Evolutionary conservation across 2,113 vertebrate species (phyloP).

Genomic region (Tinamus guttatus): DNA sequence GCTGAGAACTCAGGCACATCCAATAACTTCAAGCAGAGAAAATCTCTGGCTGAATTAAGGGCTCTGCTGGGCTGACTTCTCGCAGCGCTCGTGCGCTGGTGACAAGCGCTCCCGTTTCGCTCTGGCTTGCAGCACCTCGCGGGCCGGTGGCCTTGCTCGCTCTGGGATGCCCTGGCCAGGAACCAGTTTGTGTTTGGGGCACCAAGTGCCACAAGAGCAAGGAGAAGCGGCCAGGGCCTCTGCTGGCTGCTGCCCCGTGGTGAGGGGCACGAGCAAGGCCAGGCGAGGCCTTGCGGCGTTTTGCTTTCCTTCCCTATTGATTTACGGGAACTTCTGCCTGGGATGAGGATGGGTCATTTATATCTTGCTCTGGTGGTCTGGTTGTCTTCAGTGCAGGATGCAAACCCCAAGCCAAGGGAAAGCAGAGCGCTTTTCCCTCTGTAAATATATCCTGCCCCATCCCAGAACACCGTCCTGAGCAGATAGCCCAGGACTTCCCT

Average conservation of each 20-base stretch:
- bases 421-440: neutral
- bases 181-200: neutral
- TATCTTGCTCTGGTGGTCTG: neutral
- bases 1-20: slow-evolving; percentile 50
- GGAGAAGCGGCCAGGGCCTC: neutral
- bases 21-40: slow-evolving; percentile 60
- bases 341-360: neutral
- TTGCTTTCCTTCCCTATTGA: neutral
- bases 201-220: neutral
- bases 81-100: neutral
- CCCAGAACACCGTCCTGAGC: neutral
- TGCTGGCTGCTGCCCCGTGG: no score
- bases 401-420: neutral
- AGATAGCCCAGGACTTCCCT: neutral
- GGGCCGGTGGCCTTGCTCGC: slow-evolving; percentile 21
- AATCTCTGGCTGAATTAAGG: slow-evolving; percentile 63
- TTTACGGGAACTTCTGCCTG: neutral
- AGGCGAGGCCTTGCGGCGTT: neutral
- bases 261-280: neutral
- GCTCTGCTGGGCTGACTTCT: slow-evolving; percentile 49
- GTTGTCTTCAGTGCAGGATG: neutral
- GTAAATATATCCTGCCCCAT: neutral
- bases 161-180: slow-evolving; percentile 5
- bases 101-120: slow-evolving; percentile 22
- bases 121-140: neutral